A percentile compares a stretch with the other conserved stretches of the same genome.
These are phyloP conservation scores for Tridacna crocea DNA, from an alignment of 2,888 invertebrate genomes.

Conservation along the genomic window DNA sequence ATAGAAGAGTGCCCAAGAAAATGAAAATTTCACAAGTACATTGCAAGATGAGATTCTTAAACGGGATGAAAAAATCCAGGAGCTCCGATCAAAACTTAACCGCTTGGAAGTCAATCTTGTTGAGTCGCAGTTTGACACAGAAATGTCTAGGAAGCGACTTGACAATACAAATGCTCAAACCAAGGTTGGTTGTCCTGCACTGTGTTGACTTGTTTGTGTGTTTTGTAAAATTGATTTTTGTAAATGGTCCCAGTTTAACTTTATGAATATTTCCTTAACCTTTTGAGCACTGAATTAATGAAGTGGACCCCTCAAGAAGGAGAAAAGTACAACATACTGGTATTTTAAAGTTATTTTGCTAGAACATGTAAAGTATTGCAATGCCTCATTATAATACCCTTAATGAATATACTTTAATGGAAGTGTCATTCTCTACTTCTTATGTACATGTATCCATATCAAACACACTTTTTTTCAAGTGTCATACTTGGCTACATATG, in stretches of 20 bases:
- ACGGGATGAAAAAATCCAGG: conserved; percentile 71
- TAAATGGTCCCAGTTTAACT: neutral
- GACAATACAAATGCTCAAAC: conserved; percentile 62
- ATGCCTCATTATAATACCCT: no score
- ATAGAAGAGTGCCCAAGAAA: conserved; percentile 78
- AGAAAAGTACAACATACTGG: no score
- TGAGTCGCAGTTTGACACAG: conserved; percentile 67
- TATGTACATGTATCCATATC: no score
- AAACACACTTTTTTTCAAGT: no score
- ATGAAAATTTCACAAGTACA: conserved; percentile 60
- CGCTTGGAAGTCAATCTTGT: conserved; percentile 70
- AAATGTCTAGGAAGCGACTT: conserved; percentile 64
- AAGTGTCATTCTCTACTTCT: no score
- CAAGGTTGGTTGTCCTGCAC: conserved; percentile 65
- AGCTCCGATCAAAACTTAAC: conserved; percentile 71
- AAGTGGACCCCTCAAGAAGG: neutral
- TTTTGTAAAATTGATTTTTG: conserved; percentile 12
- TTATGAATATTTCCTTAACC: neutral
- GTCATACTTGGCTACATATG: no score
- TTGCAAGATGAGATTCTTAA: conserved; percentile 69
- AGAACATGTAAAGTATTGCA: no score
- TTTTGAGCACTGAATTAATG: neutral
- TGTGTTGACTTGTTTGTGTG: conserved; percentile 12
- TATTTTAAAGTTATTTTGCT: no score
- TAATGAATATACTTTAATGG: no score